These are phyloP conservation scores for Pterocles burchelli DNA, from an alignment of 2,113 vertebrate species.

Conservation along the genomic window DNA sequence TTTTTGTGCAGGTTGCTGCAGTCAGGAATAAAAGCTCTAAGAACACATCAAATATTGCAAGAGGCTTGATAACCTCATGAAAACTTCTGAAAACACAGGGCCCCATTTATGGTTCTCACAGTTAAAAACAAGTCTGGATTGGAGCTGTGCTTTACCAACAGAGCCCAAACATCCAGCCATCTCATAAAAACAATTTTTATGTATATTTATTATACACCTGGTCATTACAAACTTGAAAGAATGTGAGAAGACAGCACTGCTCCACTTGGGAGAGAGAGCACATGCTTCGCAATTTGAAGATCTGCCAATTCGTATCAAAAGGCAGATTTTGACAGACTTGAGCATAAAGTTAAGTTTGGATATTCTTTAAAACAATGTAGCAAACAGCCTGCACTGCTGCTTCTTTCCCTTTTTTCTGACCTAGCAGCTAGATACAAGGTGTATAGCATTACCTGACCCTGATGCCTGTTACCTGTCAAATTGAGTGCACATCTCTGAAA, in stretches of 20 bases:
- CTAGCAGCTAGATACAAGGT: not conserved
- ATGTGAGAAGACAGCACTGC: not conserved
- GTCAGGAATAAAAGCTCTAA: not conserved
- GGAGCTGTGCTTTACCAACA: not conserved
- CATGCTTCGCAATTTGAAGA: not conserved
- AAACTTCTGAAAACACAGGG: not conserved
- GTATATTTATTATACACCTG: not conserved
- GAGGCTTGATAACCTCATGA: not conserved
- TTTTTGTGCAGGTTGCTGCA: not conserved
- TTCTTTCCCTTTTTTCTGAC: not conserved
- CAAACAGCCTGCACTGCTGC: not conserved
- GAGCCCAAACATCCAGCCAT: not conserved
- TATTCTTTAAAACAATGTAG: not conserved
- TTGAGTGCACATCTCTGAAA: not conserved
- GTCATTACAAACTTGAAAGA: not conserved
- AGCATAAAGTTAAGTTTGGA: not conserved
- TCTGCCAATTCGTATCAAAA: not conserved
- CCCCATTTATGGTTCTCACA: not conserved
- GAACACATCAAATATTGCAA: not conserved
- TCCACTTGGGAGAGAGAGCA: not conserved
- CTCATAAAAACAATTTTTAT: not conserved
- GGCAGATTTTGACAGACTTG: not conserved
- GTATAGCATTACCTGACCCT: not conserved
- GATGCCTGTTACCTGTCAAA: not conserved
- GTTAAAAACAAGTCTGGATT: not conserved